phyloP scores from a whole-genome alignment of 2,113 vertebrate species.

The Tetrax tetrax region DNA sequence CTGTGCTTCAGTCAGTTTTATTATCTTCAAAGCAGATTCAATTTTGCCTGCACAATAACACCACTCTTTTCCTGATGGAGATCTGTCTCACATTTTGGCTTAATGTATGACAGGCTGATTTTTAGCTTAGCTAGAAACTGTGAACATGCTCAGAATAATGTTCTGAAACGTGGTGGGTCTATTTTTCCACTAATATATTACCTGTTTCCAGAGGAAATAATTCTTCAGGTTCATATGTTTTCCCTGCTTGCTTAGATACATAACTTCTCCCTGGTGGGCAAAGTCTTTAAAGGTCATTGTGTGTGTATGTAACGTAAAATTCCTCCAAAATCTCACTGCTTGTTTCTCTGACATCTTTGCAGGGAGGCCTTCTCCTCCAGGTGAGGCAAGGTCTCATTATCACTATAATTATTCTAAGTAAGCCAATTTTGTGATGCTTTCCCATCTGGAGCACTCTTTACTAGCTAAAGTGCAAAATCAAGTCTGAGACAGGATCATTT shows the following conservation, averaged over 20 bases:
- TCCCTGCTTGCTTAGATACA: background rate
- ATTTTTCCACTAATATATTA: background rate
- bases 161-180: background rate
- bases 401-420: background rate
- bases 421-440: background rate
- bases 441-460: constrained; percentile 2
- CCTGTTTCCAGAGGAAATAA: background rate
- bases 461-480: background rate
- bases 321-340: background rate
- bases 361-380: background rate
- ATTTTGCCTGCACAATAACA: background rate
- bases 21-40: background rate
- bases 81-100: background rate
- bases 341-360: background rate
- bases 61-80: background rate
- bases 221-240: background rate
- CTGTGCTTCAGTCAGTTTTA: background rate
- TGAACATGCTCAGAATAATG: background rate
- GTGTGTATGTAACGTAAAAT: background rate
- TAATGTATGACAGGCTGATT: background rate
- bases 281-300: background rate
- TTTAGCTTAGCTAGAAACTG: background rate
- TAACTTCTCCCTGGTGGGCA: background rate
- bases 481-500: background rate
- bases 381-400: constrained; percentile 11